Evolutionary conservation across 1,140 invertebrate genomes (phyloP).

Genomic region (Pogonus chalceus): DNA sequence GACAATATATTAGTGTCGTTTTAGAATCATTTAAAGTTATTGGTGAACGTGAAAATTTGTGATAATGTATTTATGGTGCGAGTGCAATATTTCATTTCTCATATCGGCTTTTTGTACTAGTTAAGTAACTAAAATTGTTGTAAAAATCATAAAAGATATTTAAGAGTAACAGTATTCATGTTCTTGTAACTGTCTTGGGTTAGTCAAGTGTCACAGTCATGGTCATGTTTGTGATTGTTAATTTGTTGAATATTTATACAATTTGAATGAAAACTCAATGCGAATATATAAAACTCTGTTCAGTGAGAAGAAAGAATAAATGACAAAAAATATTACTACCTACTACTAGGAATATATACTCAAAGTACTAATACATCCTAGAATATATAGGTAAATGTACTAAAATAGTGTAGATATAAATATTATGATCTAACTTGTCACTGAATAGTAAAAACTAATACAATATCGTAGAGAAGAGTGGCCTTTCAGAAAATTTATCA

Average conservation of each 20-base stretch:
- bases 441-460: background rate
- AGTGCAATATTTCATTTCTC: background rate
- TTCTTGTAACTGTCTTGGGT: background rate
- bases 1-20: background rate
- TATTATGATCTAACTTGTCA: too few relatives aligned
- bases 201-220: background rate
- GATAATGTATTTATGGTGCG: background rate
- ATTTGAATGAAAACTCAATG: too few relatives aligned
- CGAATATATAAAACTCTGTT: too few relatives aligned
- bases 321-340: too few relatives aligned
- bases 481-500: slow-evolving; percentile 1
- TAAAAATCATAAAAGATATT: background rate
- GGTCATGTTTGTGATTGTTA: too few relatives aligned
- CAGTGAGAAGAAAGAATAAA: too few relatives aligned
- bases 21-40: background rate
- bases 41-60: background rate
- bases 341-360: too few relatives aligned
- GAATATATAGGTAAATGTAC: too few relatives aligned
- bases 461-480: slow-evolving; percentile 4
- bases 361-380: too few relatives aligned
- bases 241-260: too few relatives aligned
- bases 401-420: too few relatives aligned
- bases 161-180: background rate
- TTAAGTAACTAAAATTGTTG: background rate
- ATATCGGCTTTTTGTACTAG: background rate